phyloP scores from a whole-genome alignment of 2,888 invertebrate genomes.

The Malacosoma neustria region DNA sequence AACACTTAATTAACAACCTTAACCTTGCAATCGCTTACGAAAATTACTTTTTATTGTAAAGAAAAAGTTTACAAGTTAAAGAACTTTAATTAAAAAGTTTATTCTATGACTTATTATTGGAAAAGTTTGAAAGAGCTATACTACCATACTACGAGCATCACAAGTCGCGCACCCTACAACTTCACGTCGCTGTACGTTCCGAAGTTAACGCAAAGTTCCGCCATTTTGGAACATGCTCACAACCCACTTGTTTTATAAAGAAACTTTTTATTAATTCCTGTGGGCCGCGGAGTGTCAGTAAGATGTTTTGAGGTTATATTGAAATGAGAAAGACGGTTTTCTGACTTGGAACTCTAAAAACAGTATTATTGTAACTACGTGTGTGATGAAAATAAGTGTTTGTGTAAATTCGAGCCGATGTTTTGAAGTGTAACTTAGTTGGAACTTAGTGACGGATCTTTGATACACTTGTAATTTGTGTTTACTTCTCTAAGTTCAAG shows the following conservation, averaged over 20 bases:
- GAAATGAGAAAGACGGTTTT: constrained; percentile 54
- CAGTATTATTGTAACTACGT: constrained; percentile 35
- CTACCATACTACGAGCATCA: constrained; percentile 42
- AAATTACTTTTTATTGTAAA: constrained; percentile 33
- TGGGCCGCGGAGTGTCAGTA: constrained; percentile 74
- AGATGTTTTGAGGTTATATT: constrained; percentile 74
- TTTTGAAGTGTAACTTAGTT: constrained; percentile 72
- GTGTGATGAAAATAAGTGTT: constrained; percentile 39
- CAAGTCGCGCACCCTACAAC: constrained; percentile 69
- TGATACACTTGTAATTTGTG: constrained; percentile 65
- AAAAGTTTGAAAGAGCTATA: constrained; percentile 65
- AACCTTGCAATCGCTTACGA: constrained; percentile 11
- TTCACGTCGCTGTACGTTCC: constrained; percentile 73
- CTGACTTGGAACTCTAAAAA: constrained; percentile 43
- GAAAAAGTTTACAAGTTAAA: constrained; percentile 30
- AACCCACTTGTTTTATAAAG: constrained; percentile 77
- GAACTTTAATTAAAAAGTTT: constrained; percentile 46
- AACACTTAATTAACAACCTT: constrained; percentile 42
- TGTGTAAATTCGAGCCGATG: constrained; percentile 53
- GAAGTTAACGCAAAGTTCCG: constrained; percentile 76
- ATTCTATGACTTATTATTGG: constrained; percentile 42
- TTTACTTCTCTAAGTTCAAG: constrained; percentile 58
- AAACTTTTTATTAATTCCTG: constrained; percentile 77
- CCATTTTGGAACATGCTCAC: constrained; percentile 77
- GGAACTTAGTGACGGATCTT: constrained; percentile 52